phyloP scores from a whole-genome alignment of 2,797 vertebrate species.

The Poeciliopsis turneri region DNA sequence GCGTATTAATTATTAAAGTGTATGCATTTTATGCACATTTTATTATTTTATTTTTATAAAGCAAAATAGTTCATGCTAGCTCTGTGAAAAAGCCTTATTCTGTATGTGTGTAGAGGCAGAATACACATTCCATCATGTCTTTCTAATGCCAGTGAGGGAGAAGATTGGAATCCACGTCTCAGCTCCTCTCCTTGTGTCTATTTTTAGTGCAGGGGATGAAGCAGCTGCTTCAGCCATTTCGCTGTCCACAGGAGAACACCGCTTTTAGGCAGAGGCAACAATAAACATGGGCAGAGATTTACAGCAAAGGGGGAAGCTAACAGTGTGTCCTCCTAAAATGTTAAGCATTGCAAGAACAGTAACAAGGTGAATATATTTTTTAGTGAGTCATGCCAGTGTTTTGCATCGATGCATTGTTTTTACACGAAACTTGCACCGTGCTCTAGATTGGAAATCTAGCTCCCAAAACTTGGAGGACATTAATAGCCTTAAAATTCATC shows the following conservation, averaged over 20 bases:
- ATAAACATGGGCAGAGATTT: conserved; percentile 15
- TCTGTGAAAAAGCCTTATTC: conserved; percentile 6
- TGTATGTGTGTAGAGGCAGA: conserved; percentile 8
- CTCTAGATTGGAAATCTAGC: conserved; percentile 2
- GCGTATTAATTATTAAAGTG: not conserved
- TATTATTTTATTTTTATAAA: not conserved
- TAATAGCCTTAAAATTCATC: conserved; percentile 29
- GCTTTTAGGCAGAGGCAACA: conserved; percentile 45
- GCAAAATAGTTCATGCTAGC: not conserved
- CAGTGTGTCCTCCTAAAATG: conserved; percentile 5
- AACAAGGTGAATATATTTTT: conserved; percentile 1
- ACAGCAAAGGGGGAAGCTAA: not conserved
- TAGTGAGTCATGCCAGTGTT: conserved; percentile 8
- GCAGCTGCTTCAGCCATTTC: conserved; percentile 74
- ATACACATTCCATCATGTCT: conserved; percentile 35
- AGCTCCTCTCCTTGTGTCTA: conserved; percentile 65
- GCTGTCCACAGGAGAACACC: conserved; percentile 55
- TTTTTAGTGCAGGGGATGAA: conserved; percentile 74
- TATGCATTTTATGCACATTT: not conserved
- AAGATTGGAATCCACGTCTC: conserved; percentile 65
- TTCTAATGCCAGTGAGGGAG: conserved; percentile 52
- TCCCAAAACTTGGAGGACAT: conserved; percentile 22
- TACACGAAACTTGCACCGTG: not conserved
- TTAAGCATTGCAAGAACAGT: not conserved
- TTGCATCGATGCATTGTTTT: not conserved